Base-by-base conservation (phyloP, 2,888 invertebrate species). In the Stenurella melanura region DNA sequence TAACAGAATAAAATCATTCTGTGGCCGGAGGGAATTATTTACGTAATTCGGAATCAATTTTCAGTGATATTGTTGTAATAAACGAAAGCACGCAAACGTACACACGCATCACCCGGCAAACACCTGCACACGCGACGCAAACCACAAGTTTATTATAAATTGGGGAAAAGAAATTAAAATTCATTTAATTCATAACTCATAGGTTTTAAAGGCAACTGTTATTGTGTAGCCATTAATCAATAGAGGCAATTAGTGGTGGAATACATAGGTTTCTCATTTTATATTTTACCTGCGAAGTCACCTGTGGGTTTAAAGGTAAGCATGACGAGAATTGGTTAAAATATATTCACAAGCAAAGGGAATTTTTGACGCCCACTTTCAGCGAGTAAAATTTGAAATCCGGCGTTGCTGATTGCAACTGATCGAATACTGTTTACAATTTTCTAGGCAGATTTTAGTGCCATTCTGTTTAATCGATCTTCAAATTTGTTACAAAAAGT, bases 1-100 rank as follows among this genome's bases (percentile, higher is more conserved):
- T 69, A 69, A 69, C 58, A 21, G 60, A 78, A 79, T 72, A 77
- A 78, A 80, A 79, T 79, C 72, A 76, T 80, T 76, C 63, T 69
- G 79, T 73, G 80, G 75, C 80, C 77, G 61, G 21, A 68, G 79
- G 80, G 80, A 81, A 82, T 81, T 80, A 82, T 81, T 76, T 79
- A 82, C 81, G 80, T 82, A 81, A 83, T 83, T 81, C 79, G 74
- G 76, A 83, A 83, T 83, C 83, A 83, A 83, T 82, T 78, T 82
- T 74, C 82, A 72, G 78, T 80, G 80, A 80, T 83, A 78, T 78
- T 79, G 70, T 70, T 70, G 50, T 60, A 70, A 70, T 69, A 60
- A 42, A 70, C 70, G 50, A 38, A 70, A 50, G 57, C 70, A 70
- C 70, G 70, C 70, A 70, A 70, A 38, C 57, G 57, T 11, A 58